Conservation (phyloP, 2,888 invertebrate species). For the Creontiades dilutus region DNA sequence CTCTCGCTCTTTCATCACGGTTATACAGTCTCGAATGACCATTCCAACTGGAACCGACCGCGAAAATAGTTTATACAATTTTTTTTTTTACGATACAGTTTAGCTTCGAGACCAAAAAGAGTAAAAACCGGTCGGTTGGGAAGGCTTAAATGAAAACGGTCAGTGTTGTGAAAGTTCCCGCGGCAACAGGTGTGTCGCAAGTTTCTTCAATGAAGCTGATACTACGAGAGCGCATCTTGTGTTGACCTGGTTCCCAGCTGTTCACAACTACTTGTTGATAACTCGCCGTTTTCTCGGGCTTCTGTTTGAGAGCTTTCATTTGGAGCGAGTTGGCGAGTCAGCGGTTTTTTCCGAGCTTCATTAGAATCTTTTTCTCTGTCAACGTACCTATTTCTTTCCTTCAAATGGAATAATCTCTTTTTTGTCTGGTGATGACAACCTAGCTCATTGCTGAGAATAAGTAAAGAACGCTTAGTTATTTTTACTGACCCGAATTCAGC, state of each 20-base stretch:
- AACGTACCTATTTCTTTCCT: too few relatives aligned
- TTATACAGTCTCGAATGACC: neutral
- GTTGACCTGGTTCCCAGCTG: conserved; percentile 66
- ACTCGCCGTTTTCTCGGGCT: conserved; percentile 9
- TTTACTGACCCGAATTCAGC: too few relatives aligned
- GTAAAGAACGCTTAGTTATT: too few relatives aligned
- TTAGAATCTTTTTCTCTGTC: too few relatives aligned
- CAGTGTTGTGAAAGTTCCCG: conserved; percentile 55
- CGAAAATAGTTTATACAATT: conserved; percentile 25
- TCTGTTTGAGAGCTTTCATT: conserved; percentile 14
- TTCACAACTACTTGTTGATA: conserved; percentile 51
- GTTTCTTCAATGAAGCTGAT: conserved; percentile 62
- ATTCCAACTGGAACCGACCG: neutral
- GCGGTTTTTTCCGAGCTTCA: too few relatives aligned
- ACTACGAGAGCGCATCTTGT: conserved; percentile 39
- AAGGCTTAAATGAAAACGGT: conserved; percentile 15
- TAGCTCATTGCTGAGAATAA: too few relatives aligned
- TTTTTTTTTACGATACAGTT: neutral
- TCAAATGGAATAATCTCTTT: too few relatives aligned
- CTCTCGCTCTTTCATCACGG: neutral
- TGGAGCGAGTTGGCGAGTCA: neutral
- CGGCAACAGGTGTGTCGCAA: conserved; percentile 66
- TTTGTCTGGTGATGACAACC: too few relatives aligned
- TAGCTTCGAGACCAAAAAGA: neutral
- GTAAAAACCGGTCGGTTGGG: neutral